These are phyloP conservation scores for Yoshiicerus persimilis DNA, from an alignment of 1,140 invertebrate species.

Conservation along the genomic window DNA sequence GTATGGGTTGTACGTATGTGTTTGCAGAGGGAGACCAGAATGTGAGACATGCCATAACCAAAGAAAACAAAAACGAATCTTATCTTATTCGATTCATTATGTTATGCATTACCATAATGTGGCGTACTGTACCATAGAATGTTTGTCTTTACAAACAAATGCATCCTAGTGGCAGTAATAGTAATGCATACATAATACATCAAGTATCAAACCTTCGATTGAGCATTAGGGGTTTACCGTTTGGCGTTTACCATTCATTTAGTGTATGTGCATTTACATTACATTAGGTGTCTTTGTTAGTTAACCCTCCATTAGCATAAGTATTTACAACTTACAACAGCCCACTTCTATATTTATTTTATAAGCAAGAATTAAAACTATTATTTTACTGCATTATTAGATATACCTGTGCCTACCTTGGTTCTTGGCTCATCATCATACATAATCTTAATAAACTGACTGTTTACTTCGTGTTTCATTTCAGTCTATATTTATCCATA, in stretches of 20 bases:
- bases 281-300: neutral
- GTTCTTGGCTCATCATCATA: too few relatives aligned
- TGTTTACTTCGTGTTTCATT: too few relatives aligned
- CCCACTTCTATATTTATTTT: neutral
- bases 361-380: neutral
- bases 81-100: neutral
- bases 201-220: neutral
- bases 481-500: neutral
- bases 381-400: neutral
- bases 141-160: too few relatives aligned
- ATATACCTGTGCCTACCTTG: neutral
- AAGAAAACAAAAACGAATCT: neutral
- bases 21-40: neutral
- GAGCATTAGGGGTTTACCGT: neutral
- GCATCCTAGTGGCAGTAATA: neutral
- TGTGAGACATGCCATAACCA: neutral
- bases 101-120: neutral
- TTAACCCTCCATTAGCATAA: neutral
- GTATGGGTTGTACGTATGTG: neutral
- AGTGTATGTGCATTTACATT: neutral
- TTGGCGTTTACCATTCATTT: neutral
- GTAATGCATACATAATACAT: neutral
- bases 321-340: neutral
- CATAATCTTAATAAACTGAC: neutral
- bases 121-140: neutral